Evolutionary conservation across 2,113 vertebrate species (phyloP).

Genomic region (Protobothrops flavoviridis): DNA sequence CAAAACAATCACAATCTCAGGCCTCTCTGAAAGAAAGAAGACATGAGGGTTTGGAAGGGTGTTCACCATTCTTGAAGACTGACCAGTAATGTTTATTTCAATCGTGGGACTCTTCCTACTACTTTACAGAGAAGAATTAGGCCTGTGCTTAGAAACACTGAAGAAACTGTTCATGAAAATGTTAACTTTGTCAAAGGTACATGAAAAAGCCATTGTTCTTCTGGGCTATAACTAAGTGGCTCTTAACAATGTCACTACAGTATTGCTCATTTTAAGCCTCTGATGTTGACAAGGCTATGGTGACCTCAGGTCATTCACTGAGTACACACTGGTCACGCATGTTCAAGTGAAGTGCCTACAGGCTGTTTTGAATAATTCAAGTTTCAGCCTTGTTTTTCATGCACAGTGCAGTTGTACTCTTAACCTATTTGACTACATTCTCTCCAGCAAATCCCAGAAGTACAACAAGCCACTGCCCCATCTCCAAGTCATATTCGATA

Average conservation of each 20-base stretch:
- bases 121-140: conserved; percentile 33
- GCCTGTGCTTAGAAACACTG: conserved; percentile 28
- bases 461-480: neutral
- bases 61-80: neutral
- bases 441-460: neutral
- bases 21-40: neutral
- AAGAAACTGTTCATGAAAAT: conserved; percentile 33
- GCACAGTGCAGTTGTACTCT: neutral
- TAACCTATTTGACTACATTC: neutral
- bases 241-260: conserved; percentile 25
- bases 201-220: neutral
- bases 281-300: conserved; percentile 32
- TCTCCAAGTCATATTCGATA: neutral
- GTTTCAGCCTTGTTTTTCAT: conserved; percentile 6
- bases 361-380: conserved; percentile 41
- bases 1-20: neutral
- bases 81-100: conserved; percentile 1
- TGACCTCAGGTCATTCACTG: conserved; percentile 39
- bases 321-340: conserved; percentile 21
- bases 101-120: conserved; percentile 5
- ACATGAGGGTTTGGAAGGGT: neutral
- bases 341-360: conserved; percentile 36
- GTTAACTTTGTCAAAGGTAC: conserved; percentile 15
- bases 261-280: conserved; percentile 30
- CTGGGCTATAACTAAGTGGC: conserved; percentile 25